Percentiles rank a stretch among this genome's conserved stretches.
Conservation (phyloP, 1,140 invertebrate species). For the Druon quercuslanigerum region DNA sequence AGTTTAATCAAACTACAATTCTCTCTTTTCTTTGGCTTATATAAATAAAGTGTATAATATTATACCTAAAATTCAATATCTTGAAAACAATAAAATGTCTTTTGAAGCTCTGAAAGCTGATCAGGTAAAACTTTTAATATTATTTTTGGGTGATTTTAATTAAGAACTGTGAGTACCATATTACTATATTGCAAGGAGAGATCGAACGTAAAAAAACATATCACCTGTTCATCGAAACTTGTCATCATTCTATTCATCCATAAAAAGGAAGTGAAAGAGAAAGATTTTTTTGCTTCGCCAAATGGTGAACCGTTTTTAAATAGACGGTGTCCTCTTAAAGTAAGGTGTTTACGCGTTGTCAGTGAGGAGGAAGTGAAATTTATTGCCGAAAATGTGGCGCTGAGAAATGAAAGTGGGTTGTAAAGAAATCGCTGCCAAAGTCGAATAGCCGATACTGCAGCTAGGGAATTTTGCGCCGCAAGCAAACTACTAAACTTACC, state of each 20-base stretch:
- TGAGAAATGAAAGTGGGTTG: conserved; percentile 28
- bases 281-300: background rate
- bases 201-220: background rate
- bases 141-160: background rate
- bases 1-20: no score
- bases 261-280: background rate
- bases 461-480: conserved; percentile 24
- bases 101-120: no score
- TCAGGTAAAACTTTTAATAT: no score
- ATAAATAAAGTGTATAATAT: no score
- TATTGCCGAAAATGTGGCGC: conserved; percentile 26
- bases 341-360: conserved; percentile 18
- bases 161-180: background rate
- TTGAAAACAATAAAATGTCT: no score
- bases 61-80: no score
- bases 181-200: background rate
- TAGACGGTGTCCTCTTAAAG: background rate
- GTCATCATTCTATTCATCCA: no score
- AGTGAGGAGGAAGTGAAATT: conserved; percentile 13
- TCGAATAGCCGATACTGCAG: conserved; percentile 23
- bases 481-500: conserved; percentile 26
- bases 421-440: conserved; percentile 25
- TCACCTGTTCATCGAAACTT: background rate
- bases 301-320: background rate
- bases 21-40: no score